Conservation (phyloP, 2,797 vertebrate species). For the Oreochromis mossambicus region DNA sequence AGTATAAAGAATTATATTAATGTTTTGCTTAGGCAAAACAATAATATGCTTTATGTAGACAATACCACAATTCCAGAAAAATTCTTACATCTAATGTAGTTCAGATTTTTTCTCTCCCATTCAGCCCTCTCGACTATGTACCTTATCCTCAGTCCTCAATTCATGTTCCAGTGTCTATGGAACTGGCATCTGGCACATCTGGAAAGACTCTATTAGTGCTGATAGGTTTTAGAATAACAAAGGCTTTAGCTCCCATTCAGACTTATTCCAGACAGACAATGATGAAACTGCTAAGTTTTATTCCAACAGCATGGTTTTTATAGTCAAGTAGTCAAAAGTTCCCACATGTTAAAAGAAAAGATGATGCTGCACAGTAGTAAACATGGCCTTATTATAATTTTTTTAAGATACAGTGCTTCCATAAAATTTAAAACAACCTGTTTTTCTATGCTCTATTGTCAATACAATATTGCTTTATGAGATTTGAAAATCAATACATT, state of each 20-base stretch:
- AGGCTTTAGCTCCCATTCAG: not conserved
- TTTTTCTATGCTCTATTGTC: not conserved
- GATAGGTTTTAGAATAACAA: not conserved
- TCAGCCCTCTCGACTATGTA: not conserved
- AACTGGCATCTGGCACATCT: not conserved
- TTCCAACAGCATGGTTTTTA: not conserved
- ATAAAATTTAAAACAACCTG: rapidly evolving
- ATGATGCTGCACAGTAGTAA: not conserved
- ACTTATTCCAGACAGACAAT: not conserved
- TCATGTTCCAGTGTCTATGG: not conserved
- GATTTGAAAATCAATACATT: not conserved
- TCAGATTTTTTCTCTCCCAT: not conserved
- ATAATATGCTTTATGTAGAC: not conserved
- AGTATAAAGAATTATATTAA: not conserved
- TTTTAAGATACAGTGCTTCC: not conserved
- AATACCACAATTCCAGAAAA: not conserved
- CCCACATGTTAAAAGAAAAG: not conserved
- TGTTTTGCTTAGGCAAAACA: not conserved
- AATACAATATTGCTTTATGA: not conserved
- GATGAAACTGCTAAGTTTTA: not conserved
- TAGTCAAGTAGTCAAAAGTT: not conserved
- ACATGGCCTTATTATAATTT: not conserved
- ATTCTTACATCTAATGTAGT: not conserved
- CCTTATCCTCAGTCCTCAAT: not conserved
- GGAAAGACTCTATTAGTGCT: not conserved